Evolutionary conservation across 2,888 invertebrate species (phyloP).

Genomic region (Spilosoma lubricipeda): DNA sequence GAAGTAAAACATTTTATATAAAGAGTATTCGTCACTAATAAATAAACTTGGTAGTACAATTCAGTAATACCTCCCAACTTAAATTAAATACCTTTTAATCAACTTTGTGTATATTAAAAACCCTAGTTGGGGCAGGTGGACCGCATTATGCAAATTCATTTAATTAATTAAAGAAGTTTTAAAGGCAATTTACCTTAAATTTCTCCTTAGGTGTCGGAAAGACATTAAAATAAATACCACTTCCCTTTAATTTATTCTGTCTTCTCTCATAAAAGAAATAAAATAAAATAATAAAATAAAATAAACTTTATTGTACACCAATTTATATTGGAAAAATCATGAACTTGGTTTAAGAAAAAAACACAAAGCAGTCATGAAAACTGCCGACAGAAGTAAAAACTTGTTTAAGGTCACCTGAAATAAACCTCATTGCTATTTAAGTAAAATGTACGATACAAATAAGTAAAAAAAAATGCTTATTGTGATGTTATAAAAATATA

Average conservation of each 20-base stretch:
- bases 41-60: background rate
- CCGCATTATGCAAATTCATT: constrained; percentile 42
- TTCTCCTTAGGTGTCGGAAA: constrained; percentile 54
- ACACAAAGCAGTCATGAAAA: too few species aligned
- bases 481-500: too few species aligned
- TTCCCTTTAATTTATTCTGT: constrained; percentile 27
- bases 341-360: too few species aligned
- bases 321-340: background rate
- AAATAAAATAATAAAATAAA: too few species aligned
- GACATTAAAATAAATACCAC: constrained; percentile 42
- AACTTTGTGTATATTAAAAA: background rate
- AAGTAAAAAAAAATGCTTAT: too few species aligned
- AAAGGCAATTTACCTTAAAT: constrained; percentile 63
- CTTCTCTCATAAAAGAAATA: background rate
- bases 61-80: background rate
- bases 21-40: background rate
- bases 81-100: constrained; percentile 29
- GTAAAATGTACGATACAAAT: too few species aligned
- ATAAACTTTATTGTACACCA: too few species aligned
- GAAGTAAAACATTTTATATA: background rate
- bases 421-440: too few species aligned
- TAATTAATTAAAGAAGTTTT: constrained; percentile 63
- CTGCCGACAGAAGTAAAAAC: too few species aligned
- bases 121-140: constrained; percentile 30
- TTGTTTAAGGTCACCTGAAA: too few species aligned